phyloP scores from a whole-genome alignment of 2,888 invertebrate species.

The Amblyteles armatorius region DNA sequence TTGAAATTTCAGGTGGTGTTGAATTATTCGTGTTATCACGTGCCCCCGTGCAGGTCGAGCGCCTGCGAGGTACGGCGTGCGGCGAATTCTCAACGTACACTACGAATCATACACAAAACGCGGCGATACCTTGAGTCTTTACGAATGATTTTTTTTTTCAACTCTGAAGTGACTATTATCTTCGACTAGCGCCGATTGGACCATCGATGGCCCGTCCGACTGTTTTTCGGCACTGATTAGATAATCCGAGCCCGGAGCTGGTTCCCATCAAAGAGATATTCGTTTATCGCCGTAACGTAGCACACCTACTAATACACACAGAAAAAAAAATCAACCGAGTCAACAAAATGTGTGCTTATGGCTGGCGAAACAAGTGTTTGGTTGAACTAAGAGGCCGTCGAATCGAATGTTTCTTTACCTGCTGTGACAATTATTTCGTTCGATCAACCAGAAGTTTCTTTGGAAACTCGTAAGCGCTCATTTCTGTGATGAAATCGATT shows the following conservation, averaged over 20 bases:
- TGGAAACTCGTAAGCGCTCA: too few species aligned
- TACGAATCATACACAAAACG: neutral
- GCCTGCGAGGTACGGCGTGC: neutral
- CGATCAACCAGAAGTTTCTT: too few species aligned
- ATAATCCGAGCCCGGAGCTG: neutral
- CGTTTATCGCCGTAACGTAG: neutral
- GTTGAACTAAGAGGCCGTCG: too few species aligned
- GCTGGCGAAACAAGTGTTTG: too few species aligned
- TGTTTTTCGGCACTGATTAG: conserved; percentile 27
- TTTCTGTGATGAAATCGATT: too few species aligned
- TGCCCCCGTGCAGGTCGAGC: neutral
- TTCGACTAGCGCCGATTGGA: conserved; percentile 17
- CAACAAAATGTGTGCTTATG: too few species aligned
- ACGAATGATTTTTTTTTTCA: neutral
- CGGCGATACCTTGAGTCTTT: neutral
- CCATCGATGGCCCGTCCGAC: neutral
- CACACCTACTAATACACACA: neutral
- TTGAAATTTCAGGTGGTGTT: neutral
- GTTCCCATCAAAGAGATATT: neutral
- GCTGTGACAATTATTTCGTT: too few species aligned
- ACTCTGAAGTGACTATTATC: conserved; percentile 23
- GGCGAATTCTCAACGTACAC: neutral
- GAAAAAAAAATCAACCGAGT: neutral
- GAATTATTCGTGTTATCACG: conserved; percentile 8
- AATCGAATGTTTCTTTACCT: too few species aligned